Evolutionary conservation across 2,797 vertebrate genomes (phyloP).

Genomic region (Spinus olivaceus): DNA sequence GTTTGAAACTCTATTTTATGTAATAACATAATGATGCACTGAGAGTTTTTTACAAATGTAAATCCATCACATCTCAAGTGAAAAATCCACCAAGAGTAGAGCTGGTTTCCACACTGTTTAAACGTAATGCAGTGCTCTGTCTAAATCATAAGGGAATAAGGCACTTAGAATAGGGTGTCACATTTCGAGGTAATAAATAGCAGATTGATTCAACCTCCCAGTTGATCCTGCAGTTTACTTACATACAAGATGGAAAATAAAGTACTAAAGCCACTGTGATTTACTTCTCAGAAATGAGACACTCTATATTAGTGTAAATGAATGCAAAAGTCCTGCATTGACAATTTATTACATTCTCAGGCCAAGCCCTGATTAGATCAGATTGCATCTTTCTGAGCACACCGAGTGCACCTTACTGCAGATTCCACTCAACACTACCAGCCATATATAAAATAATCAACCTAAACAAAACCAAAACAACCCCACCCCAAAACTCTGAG

Average conservation of each 20-base stretch:
- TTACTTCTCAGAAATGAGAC: constrained; percentile 89
- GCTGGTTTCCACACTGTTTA: constrained; percentile 77
- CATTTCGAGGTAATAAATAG: constrained; percentile 99
- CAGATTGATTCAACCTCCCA: constrained; percentile 97
- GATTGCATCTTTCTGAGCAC: constrained; percentile 52
- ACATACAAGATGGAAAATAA: constrained; percentile 90
- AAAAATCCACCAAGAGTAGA: constrained; percentile 65
- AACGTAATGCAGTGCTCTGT: constrained; percentile 79
- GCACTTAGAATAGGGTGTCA: constrained; percentile 94
- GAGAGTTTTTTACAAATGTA: constrained; percentile 68
- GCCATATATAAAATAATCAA: no score
- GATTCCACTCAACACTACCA: not conserved
- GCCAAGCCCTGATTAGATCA: constrained; percentile 64
- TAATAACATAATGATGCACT: constrained; percentile 57
- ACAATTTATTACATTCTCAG: constrained; percentile 83
- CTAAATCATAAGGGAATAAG: constrained; percentile 90
- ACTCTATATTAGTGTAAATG: constrained; percentile 84
- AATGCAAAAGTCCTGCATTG: constrained; percentile 75
- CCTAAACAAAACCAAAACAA: not conserved
- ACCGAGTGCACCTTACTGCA: not conserved
- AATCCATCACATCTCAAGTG: constrained; percentile 70
- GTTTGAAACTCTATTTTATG: constrained; percentile 49
- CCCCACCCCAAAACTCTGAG: not conserved
- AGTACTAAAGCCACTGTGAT: constrained; percentile 85
- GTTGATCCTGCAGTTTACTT: constrained; percentile 89